Conservation (phyloP, 2,888 invertebrate species). For the Diloba caeruleocephala region DNA sequence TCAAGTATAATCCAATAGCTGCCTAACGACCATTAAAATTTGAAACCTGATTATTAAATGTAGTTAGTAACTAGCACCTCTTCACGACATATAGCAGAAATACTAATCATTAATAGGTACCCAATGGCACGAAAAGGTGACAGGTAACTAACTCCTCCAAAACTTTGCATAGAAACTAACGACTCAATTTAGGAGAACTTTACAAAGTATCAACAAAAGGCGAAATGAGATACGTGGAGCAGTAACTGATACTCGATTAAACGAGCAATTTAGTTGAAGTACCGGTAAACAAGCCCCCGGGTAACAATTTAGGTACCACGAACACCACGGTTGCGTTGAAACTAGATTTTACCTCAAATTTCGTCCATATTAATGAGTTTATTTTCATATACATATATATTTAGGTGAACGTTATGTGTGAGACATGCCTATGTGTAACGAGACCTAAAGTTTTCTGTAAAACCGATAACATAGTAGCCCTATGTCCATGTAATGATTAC, state of each 20-base stretch:
- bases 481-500: too few relatives aligned
- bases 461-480: too few relatives aligned
- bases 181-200: not conserved
- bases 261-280: constrained; percentile 29
- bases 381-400: constrained; percentile 22
- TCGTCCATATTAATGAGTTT: constrained; percentile 30
- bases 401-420: constrained; percentile 10
- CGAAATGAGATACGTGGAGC: not conserved
- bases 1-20: too few relatives aligned
- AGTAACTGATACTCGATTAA: constrained; percentile 27
- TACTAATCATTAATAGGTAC: not conserved
- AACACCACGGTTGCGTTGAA: not conserved
- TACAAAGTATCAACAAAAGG: not conserved
- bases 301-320: constrained; percentile 5
- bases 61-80: too few relatives aligned
- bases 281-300: constrained; percentile 35
- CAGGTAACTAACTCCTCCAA: not conserved
- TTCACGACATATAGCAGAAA: too few relatives aligned
- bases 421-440: not conserved
- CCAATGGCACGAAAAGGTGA: not conserved
- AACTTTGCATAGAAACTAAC: not conserved
- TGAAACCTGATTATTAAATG: too few relatives aligned
- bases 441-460: too few relatives aligned
- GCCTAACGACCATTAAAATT: too few relatives aligned
- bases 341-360: constrained; percentile 17